Evolutionary conservation across 2,113 vertebrate genomes (phyloP).

Genomic region (Cricetomys ansorgei): DNA sequence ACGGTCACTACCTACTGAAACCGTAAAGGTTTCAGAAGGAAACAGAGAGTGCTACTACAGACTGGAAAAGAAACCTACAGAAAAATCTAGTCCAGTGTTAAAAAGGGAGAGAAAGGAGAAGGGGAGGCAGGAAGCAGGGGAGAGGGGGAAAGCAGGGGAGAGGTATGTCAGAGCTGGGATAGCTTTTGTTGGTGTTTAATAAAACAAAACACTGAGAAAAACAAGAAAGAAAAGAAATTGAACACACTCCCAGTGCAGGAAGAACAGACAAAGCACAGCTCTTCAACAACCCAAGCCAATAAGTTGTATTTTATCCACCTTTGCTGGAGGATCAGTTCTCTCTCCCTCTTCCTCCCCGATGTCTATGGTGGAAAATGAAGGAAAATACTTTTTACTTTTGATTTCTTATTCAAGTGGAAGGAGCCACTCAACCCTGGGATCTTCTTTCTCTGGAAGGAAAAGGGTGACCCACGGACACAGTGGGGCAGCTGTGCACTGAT

Average conservation of each 20-base stretch:
- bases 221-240: neutral
- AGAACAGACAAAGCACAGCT: neutral
- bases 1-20: neutral
- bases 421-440: neutral
- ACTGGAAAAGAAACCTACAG: neutral
- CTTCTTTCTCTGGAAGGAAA: neutral
- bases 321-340: neutral
- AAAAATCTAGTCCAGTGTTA: neutral
- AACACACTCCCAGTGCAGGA: neutral
- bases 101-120: neutral
- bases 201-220: neutral
- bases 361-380: neutral
- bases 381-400: slow-evolving; percentile 37
- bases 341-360: neutral
- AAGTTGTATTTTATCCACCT: neutral
- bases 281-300: neutral
- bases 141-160: neutral
- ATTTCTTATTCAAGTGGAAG: slow-evolving; percentile 34
- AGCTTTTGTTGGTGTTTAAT: neutral
- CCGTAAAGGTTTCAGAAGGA: neutral
- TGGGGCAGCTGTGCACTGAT: neutral
- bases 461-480: too few species aligned
- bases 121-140: too few species aligned
- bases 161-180: neutral
- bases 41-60: neutral